Conservation (phyloP, 2,113 vertebrate genomes). For the Tychaedon coryphoeus region DNA sequence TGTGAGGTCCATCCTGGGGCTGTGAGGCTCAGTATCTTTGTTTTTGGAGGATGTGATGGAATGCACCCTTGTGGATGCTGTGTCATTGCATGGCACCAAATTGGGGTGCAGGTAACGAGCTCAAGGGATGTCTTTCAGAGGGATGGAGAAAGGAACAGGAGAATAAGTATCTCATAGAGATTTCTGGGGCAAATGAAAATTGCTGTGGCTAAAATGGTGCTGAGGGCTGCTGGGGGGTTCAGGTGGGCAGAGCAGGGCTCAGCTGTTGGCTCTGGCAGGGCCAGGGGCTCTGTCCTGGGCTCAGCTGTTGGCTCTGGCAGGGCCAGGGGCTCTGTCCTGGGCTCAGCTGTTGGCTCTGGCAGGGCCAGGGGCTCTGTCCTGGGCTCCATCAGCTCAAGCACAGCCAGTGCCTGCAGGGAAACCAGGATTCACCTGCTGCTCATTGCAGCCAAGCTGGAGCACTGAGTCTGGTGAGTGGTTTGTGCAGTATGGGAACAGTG, state of each 20-base stretch:
- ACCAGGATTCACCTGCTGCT: background rate
- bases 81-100: fast-evolving
- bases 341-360: background rate
- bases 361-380: background rate
- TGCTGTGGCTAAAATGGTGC: background rate
- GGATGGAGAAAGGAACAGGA: background rate
- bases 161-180: background rate
- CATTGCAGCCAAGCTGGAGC: background rate
- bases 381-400: background rate
- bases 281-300: background rate
- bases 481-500: background rate
- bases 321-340: background rate
- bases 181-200: background rate
- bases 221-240: background rate
- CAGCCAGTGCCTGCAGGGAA: background rate
- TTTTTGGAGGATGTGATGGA: background rate
- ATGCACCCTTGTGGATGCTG: background rate
- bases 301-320: background rate
- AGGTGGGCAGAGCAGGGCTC: background rate
- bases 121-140: fast-evolving
- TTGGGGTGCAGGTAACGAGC: background rate
- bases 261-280: background rate
- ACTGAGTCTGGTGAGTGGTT: background rate
- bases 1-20: fast-evolving
- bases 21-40: background rate